Evolutionary conservation across 2,888 invertebrate genomes (phyloP).

Genomic region (Neelides folsomi): DNA sequence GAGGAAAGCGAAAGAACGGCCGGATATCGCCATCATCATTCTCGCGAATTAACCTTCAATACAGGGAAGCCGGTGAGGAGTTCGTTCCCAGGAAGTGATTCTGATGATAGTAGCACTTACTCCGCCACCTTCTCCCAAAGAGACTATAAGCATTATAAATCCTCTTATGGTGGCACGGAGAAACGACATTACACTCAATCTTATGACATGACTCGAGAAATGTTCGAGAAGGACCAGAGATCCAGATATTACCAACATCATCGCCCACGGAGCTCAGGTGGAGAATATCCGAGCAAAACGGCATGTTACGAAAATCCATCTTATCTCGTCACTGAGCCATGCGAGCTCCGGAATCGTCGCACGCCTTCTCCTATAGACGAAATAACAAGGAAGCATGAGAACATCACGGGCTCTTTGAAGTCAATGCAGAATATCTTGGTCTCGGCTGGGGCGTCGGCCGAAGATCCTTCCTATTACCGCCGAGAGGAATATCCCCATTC

Average conservation of each 20-base stretch:
- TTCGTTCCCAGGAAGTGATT: slow-evolving; percentile 24
- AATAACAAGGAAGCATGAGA: slow-evolving; percentile 41
- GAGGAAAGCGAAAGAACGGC: too few relatives aligned
- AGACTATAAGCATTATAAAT: too few relatives aligned
- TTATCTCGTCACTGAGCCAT: slow-evolving; percentile 32
- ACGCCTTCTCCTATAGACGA: slow-evolving; percentile 30
- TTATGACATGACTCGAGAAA: slow-evolving; percentile 11
- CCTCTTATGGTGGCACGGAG: neutral
- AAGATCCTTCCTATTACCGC: slow-evolving; percentile 3
- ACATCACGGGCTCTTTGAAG: slow-evolving; percentile 49
- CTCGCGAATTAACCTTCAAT: too few relatives aligned
- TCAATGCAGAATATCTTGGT: slow-evolving; percentile 44
- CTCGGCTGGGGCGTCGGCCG: slow-evolving; percentile 24
- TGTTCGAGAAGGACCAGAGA: slow-evolving; percentile 31
- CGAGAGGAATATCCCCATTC: slow-evolving; percentile 7
- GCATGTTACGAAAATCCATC: slow-evolving; percentile 33
- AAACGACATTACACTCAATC: neutral
- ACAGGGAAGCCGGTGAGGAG: slow-evolving; percentile 6
- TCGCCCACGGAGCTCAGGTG: slow-evolving; percentile 29
- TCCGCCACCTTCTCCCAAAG: neutral
- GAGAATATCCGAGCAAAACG: slow-evolving; percentile 28
- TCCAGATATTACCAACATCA: slow-evolving; percentile 34
- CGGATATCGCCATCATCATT: too few relatives aligned
- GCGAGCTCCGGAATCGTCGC: slow-evolving; percentile 16
- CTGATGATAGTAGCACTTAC: slow-evolving; percentile 29